Evolutionary conservation across 2,113 vertebrate genomes (phyloP), one percentile per base, ranked within the genome.

Genomic region (Gallinago paraguaiae): DNA sequence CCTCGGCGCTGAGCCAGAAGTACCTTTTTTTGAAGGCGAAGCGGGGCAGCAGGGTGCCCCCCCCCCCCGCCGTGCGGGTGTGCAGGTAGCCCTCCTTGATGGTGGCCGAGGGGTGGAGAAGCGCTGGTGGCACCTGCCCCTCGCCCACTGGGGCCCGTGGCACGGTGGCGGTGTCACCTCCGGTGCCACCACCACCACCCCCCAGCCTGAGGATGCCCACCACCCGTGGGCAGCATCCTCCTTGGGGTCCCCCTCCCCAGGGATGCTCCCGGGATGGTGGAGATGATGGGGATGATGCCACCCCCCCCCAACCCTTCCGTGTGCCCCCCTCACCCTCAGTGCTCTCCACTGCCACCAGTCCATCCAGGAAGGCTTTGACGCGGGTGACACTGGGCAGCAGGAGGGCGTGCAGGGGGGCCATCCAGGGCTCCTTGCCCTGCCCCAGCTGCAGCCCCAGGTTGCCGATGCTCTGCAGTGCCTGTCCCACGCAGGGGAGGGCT

Each of bases 391-490:
- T 98, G 96, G 98, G 98, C 22, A 98, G 98, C 94, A 99, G 99
- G 96, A 98, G 90, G 46, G 98, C 97, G 48, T 99, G 98, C 23
- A 99, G 98, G 0, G 98, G 99, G 3, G 98, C 96, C 99, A 99
- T 99, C 99, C 99, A 99, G 9, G 98, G 98, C 95, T 99, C 99
- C 97, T 99, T 99, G 71, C 99, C 99, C 24, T 98, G 98, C 18
- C 99, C 99, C 88, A 98, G 96, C 97, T 99, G 99, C 82, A 99
- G 98, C 50, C 99, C 99, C 94, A 99, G 92, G 95, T 99, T 99
- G 19, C 99, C 98, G 0, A 99, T 98, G 93, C 98, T 99, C 97
- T 99, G 99, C 64, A 99, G 96, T 0, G 98, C 99, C 99, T 96
- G 93, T 16, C 27, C 39, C 39, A 0, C 0, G 0, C 7, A 11